These are phyloP conservation scores for Scotopteryx bipunctaria DNA, from an alignment of 2,888 invertebrate genomes.

Conservation along the genomic window DNA sequence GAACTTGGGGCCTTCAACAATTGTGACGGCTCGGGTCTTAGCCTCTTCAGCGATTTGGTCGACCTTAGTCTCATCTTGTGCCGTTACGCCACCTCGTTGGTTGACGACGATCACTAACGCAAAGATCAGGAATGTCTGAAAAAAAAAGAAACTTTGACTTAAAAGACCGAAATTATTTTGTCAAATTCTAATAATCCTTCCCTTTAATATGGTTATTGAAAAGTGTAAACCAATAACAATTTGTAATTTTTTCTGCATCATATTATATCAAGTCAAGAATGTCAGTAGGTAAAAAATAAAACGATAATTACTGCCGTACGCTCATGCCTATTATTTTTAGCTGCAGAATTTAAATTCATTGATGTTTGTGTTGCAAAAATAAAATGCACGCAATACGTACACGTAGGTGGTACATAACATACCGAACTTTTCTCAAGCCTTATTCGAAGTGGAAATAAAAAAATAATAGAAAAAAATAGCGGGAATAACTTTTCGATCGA, in stretches of 20 bases:
- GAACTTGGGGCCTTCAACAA: slow-evolving; percentile 62
- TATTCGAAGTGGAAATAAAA: neutral
- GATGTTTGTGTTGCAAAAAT: slow-evolving; percentile 4
- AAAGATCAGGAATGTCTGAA: slow-evolving; percentile 78
- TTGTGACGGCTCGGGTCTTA: slow-evolving; percentile 60
- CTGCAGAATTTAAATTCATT: slow-evolving; percentile 6
- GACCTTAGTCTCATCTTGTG: slow-evolving; percentile 53
- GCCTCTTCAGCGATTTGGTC: slow-evolving; percentile 73
- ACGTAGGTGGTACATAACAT: no score
- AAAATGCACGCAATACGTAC: slow-evolving; percentile 2
- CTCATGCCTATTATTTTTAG: slow-evolving; percentile 1
- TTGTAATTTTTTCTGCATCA: no score
- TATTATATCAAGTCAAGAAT: no score
- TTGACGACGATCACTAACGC: slow-evolving; percentile 75
- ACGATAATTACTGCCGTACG: neutral
- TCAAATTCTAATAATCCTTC: no score
- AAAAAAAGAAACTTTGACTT: slow-evolving; percentile 38
- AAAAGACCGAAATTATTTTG: no score
- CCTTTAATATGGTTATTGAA: no score
- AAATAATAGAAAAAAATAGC: neutral
- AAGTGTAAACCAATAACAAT: no score
- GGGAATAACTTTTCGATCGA: slow-evolving; percentile 1
- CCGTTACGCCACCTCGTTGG: slow-evolving; percentile 64
- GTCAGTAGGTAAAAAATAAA: slow-evolving; percentile 7
- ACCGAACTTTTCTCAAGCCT: slow-evolving; percentile 6